Percentiles rank a stretch among this genome's conserved stretches.
phyloP scores from a whole-genome alignment of 2,888 invertebrate genomes.

The Xanthia togata region DNA sequence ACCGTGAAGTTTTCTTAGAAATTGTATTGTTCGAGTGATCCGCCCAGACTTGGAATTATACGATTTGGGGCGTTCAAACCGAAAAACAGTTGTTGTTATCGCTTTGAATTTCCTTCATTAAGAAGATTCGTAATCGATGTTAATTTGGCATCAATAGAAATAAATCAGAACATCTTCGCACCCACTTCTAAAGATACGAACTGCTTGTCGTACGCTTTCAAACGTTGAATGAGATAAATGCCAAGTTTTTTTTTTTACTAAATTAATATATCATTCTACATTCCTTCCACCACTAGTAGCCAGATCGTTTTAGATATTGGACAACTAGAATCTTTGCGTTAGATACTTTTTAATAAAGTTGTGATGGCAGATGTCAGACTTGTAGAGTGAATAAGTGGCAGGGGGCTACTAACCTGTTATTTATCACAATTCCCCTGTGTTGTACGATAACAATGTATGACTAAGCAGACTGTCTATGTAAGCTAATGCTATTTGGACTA shows the following conservation, averaged over 20 bases:
- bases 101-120: conserved; percentile 14
- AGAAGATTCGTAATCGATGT: conserved; percentile 37
- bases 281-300: conserved; percentile 24
- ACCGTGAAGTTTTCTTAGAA: no score
- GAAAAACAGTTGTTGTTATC: not conserved
- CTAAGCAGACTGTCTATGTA: conserved; percentile 30
- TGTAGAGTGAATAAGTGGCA: conserved; percentile 30
- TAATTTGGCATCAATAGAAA: conserved; percentile 50
- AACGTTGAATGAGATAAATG: conserved; percentile 71
- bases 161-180: conserved; percentile 33
- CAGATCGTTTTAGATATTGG: conserved; percentile 22
- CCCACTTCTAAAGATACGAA: conserved; percentile 46
- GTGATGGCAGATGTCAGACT: not conserved
- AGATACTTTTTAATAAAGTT: conserved; percentile 22
- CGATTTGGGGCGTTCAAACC: not conserved
- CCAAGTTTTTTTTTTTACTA: conserved; percentile 57
- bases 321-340: conserved; percentile 8
- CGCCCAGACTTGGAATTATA: not conserved
- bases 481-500: not conserved
- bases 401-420: conserved; percentile 28
- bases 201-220: conserved; percentile 38
- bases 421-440: conserved; percentile 38
- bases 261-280: conserved; percentile 43
- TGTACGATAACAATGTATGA: conserved; percentile 55
- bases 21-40: no score